phyloP scores from a whole-genome alignment of 2,797 vertebrate species.

The Phylloscopus collybita region DNA sequence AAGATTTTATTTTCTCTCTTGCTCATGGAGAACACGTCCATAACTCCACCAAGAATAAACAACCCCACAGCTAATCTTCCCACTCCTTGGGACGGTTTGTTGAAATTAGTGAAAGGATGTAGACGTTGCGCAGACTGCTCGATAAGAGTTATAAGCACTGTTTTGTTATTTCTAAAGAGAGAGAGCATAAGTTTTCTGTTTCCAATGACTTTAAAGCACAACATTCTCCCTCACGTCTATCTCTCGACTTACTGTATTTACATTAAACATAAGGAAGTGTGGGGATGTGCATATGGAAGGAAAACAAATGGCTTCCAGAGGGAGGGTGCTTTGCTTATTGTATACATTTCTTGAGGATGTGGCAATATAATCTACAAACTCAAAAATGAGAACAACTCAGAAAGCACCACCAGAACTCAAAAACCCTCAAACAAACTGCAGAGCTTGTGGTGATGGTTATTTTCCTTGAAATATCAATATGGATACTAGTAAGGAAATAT shows the following conservation, averaged over 20 bases:
- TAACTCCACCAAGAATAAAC: conserved; percentile 74
- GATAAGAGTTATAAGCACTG: conserved; percentile 76
- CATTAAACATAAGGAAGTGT: conserved; percentile 20
- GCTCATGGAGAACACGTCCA: conserved; percentile 52
- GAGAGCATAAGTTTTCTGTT: conserved; percentile 64
- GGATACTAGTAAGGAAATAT: background rate
- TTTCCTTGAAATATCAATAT: background rate
- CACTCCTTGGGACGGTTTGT: conserved; percentile 73
- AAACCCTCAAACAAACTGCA: background rate
- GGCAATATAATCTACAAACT: background rate
- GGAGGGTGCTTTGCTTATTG: background rate
- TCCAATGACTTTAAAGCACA: conserved; percentile 66
- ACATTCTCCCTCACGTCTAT: conserved; percentile 37
- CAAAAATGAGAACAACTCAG: background rate
- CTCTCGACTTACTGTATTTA: conserved; percentile 64
- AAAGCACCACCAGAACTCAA: background rate
- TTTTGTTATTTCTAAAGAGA: conserved; percentile 77
- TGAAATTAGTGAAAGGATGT: conserved; percentile 81
- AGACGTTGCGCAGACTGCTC: conserved; percentile 62
- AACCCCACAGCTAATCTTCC: conserved; percentile 76
- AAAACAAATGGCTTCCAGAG: conserved; percentile 36
- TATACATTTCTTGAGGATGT: background rate
- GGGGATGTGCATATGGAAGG: background rate
- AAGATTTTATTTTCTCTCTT: conserved; percentile 60
- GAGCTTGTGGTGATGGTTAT: background rate